Conservation (phyloP, 2,888 invertebrate genomes). For the Metopia argyrocephala region DNA sequence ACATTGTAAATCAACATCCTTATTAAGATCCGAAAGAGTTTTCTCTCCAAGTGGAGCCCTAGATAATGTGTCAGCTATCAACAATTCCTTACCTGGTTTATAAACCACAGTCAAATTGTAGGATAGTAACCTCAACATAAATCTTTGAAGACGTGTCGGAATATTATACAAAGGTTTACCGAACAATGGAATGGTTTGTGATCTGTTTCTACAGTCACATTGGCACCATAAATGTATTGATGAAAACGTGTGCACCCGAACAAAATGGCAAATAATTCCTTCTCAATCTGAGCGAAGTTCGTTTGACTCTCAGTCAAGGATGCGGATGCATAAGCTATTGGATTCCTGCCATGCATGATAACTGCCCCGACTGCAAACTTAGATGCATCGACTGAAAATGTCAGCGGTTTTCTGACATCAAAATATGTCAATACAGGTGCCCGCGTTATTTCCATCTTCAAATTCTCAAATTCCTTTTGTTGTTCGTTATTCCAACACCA, state of each 20-base stretch:
- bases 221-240: constrained; percentile 26
- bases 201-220: constrained; percentile 25
- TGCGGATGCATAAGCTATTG: no score
- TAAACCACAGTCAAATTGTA: constrained; percentile 21
- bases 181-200: constrained; percentile 15
- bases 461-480: constrained; percentile 44
- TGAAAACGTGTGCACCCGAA: constrained; percentile 22
- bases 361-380: constrained; percentile 40
- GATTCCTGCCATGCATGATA: no score
- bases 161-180: constrained; percentile 16
- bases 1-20: constrained; percentile 22
- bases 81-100: constrained; percentile 18
- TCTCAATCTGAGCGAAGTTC: constrained; percentile 24
- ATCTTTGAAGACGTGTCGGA: constrained; percentile 14
- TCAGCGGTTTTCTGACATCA: not conserved
- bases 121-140: not conserved
- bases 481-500: constrained; percentile 47
- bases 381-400: constrained; percentile 41
- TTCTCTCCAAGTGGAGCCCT: constrained; percentile 16
- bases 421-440: constrained; percentile 23
- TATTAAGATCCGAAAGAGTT: not conserved
- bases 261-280: constrained; percentile 24
- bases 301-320: constrained; percentile 19
- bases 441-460: constrained; percentile 20
- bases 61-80: constrained; percentile 21